These are phyloP conservation scores for Synaphobranchus kaupii DNA, from an alignment of 2,797 vertebrate genomes.

Conservation along the genomic window DNA sequence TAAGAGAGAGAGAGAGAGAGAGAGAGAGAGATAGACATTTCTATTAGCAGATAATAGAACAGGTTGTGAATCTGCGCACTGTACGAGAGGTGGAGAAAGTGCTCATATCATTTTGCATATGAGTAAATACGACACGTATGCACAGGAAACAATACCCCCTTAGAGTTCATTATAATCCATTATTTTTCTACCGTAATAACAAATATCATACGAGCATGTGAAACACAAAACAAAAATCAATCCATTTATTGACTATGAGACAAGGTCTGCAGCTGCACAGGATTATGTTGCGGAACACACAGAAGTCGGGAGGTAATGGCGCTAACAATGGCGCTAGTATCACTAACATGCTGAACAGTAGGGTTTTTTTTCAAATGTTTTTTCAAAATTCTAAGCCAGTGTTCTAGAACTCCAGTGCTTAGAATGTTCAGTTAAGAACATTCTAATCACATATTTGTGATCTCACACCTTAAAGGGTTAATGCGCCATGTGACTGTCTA, in stretches of 20 bases:
- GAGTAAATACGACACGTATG: not conserved
- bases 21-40: not conserved
- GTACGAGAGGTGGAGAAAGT: not conserved
- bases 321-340: not conserved
- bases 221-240: slow-evolving; percentile 9
- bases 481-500: not conserved
- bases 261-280: not conserved
- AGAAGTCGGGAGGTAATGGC: not conserved
- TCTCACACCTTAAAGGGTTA: not conserved
- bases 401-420: too few relatives aligned
- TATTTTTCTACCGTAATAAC: not conserved
- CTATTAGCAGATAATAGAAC: not conserved
- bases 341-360: not conserved
- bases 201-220: not conserved
- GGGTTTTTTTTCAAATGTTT: too few relatives aligned
- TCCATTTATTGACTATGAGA: not conserved
- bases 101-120: not conserved
- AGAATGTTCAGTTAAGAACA: too few relatives aligned
- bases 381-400: too few relatives aligned
- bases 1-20: not conserved
- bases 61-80: not conserved
- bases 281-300: slow-evolving; percentile 8
- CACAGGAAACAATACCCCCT: not conserved
- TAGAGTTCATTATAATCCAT: not conserved
- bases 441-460: too few relatives aligned